Evolutionary conservation across 2,888 invertebrate species (phyloP), one percentile per base, ranked within the genome.

Genomic region (Netelia virgata): DNA sequence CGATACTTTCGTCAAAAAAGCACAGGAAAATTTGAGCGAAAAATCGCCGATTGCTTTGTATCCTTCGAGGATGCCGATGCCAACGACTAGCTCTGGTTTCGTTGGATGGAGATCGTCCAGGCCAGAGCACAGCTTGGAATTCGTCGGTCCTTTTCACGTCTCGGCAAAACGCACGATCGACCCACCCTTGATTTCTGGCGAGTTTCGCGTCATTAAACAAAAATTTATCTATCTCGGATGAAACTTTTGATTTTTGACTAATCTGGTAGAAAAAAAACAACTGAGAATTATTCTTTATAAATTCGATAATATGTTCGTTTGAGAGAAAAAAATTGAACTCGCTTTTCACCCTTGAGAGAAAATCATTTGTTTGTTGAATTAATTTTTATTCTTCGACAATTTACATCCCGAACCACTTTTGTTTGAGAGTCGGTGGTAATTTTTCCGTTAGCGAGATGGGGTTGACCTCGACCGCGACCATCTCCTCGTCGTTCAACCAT

Each of bases 381-480:
- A 16, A 9, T 74, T 3, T 28, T 63, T 47, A 74, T 82, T 57
- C 23, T 61, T 53, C 47, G 23, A 70, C 23, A 53, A 82, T 88
- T 89, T 89, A 92, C 87, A 91, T 86, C 72, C 96, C 97, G 91
- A 96, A 97, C 86, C 95, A 95, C 91, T 96, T 96, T 92, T 95
- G 95, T 88, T 94, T 95, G 74, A 97, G 94, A 2, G 96, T 95
- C 6, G 96, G 95, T 11, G 98, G 98, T 77, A 98, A 93, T 88
- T 96, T 95, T 69, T 96, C 95, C 8, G 96, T 94, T 59, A 98
- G 94, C 79, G 96, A 95, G 68, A 96, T 94, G 0, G 97, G 97
- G 89, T 96, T 96, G 1, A 97, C 95, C 93, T 98, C 97, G 41
- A 98, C 95, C 0, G 96, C 95, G 5, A 98, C 96, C 88, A 98